phyloP scores from a whole-genome alignment of 53 echinoderm and acorn worm genomes.

The Antedon mediterranea region DNA sequence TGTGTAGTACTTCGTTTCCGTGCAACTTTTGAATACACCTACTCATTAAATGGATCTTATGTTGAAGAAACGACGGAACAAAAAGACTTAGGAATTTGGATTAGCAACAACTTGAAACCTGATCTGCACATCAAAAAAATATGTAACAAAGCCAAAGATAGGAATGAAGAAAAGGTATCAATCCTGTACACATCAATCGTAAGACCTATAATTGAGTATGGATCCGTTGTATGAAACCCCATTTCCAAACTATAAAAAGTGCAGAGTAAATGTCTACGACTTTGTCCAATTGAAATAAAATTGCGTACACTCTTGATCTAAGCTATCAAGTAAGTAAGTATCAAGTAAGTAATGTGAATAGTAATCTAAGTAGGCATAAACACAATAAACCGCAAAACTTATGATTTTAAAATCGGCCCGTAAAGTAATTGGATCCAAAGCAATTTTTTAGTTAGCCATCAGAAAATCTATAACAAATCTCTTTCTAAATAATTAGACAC shows the following conservation, averaged over 20 bases:
- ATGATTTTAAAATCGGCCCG: no score
- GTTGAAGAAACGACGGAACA: not conserved
- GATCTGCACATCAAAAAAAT: not conserved
- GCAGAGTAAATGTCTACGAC: not conserved
- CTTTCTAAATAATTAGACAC: no score
- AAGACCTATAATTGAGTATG: not conserved
- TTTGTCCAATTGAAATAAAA: not conserved
- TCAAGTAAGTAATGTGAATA: no score
- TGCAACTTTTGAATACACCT: not conserved
- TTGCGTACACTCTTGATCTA: not conserved
- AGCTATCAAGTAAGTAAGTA: no score
- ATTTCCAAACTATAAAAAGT: not conserved
- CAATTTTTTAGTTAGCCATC: no score
- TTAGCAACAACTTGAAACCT: not conserved
- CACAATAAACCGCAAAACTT: no score
- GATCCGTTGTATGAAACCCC: not conserved
- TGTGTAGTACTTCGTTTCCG: no score
- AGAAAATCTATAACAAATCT: no score
- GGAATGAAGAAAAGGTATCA: not conserved
- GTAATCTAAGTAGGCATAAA: no score
- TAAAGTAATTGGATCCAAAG: no score
- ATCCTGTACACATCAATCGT: not conserved
- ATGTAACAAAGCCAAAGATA: not conserved
- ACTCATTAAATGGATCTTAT: not conserved
- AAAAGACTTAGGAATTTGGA: not conserved